Evolutionary conservation across 2,888 invertebrate genomes (phyloP).

Genomic region (Autographa gamma): DNA sequence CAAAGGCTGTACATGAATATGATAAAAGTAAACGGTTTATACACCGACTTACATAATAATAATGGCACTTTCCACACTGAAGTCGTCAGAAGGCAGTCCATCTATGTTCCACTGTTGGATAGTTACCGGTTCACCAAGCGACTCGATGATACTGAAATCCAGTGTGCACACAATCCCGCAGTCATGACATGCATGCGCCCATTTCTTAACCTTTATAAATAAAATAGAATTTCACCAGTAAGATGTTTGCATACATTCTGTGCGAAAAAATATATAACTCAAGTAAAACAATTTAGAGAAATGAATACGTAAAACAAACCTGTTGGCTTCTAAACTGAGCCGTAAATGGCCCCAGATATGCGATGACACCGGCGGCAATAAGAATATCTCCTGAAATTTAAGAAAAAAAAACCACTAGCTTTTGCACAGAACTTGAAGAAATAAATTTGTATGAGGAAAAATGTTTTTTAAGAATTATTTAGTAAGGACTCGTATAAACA

Average conservation of each 20-base stretch:
- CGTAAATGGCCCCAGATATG: constrained; percentile 97
- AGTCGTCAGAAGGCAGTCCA: constrained; percentile 96
- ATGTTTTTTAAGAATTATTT: too few species aligned
- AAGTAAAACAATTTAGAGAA: not conserved
- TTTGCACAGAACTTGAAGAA: not conserved
- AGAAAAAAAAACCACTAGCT: not conserved
- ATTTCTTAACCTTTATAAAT: constrained; percentile 90
- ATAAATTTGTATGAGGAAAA: too few species aligned
- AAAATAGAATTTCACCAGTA: not conserved
- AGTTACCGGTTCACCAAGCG: constrained; percentile 95
- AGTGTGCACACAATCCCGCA: constrained; percentile 93
- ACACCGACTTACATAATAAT: constrained; percentile 93
- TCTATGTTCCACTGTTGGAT: constrained; percentile 97
- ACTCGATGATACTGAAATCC: constrained; percentile 93
- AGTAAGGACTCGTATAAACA: too few species aligned
- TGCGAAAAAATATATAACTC: not conserved
- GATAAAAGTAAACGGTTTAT: not conserved
- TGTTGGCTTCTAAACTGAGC: constrained; percentile 90
- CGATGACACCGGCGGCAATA: constrained; percentile 96
- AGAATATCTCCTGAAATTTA: constrained; percentile 93
- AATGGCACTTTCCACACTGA: constrained; percentile 97
- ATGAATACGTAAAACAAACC: constrained; percentile 60
- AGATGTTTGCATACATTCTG: not conserved
- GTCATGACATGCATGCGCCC: constrained; percentile 92
- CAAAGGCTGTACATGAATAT: too few species aligned